Conservation (phyloP, 2,888 invertebrate genomes). For the Spisula solida region DNA sequence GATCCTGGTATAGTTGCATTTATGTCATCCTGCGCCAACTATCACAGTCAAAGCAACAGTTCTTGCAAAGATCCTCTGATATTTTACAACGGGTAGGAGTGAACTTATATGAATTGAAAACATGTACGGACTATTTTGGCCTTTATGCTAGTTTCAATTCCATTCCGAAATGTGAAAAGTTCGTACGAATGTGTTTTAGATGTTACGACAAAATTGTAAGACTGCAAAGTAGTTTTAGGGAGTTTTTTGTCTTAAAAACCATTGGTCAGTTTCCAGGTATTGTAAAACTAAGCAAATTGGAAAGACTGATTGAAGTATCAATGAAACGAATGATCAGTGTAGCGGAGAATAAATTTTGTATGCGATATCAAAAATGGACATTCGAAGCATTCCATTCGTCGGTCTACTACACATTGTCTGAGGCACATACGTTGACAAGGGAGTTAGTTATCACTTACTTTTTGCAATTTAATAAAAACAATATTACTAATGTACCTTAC, state of each 20-base stretch:
- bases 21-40: background rate
- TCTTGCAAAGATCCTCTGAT: background rate
- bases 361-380: background rate
- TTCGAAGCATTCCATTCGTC: background rate
- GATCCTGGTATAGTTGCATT: background rate
- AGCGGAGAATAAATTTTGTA: background rate
- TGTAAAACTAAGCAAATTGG: background rate
- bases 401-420: background rate
- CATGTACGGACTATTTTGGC: background rate
- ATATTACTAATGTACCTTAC: background rate
- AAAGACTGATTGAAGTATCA: background rate
- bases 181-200: background rate
- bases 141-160: background rate
- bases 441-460: background rate
- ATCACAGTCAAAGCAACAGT: background rate
- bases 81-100: background rate
- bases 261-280: background rate
- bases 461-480: background rate
- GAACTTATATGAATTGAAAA: background rate
- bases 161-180: background rate
- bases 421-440: background rate
- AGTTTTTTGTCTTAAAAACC: background rate
- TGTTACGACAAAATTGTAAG: background rate
- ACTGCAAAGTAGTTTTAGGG: background rate
- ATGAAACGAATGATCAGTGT: background rate